Evolutionary conservation across 2,113 vertebrate species (phyloP).

Genomic region (Petaurus breviceps): DNA sequence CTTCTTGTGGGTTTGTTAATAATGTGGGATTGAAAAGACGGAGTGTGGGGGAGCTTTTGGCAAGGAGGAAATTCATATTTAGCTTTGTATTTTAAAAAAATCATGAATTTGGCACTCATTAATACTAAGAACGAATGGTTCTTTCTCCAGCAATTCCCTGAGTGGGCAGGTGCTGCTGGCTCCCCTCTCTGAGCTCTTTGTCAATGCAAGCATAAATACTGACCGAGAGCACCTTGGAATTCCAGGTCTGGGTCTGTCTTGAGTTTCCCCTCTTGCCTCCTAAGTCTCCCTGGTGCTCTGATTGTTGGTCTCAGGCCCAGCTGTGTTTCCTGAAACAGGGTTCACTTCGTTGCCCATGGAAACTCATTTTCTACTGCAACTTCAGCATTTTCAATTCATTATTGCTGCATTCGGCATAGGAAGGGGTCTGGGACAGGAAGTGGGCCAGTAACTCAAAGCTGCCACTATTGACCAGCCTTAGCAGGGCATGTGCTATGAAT

Average conservation of each 20-base stretch:
- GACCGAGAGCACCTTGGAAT: not conserved
- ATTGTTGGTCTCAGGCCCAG: not conserved
- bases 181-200: not conserved
- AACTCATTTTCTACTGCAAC: conserved; percentile 5
- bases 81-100: not conserved
- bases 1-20: not conserved
- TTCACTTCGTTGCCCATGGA: not conserved
- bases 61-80: not conserved
- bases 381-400: not conserved
- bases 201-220: not conserved
- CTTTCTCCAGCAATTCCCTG: not conserved
- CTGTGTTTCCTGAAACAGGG: not conserved
- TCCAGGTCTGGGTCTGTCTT: not conserved
- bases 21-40: not conserved
- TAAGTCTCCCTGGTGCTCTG: not conserved
- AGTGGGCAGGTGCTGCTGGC: conserved; percentile 16
- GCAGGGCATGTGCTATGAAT: not conserved
- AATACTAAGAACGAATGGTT: not conserved
- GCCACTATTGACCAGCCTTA: not conserved
- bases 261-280: not conserved
- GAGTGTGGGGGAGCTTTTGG: conserved; percentile 4
- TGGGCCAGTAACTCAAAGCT: not conserved
- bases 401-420: not conserved
- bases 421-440: not conserved
- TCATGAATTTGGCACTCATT: not conserved